These are phyloP conservation scores for Trachelus stipa DNA, from an alignment of 2,888 invertebrate genomes.

Conservation along the genomic window DNA sequence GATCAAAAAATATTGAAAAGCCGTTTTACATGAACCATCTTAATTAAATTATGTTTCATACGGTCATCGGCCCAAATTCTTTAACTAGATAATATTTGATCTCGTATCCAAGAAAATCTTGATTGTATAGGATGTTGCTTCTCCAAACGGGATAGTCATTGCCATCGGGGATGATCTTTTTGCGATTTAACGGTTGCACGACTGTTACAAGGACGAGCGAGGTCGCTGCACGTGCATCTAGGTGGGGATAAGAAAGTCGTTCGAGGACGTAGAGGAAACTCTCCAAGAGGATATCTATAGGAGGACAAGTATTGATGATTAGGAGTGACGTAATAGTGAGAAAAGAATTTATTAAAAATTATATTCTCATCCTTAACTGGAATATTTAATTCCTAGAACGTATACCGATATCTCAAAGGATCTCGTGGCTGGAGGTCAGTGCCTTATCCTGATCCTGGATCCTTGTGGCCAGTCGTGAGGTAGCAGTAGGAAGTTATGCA, in stretches of 20 bases:
- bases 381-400: not conserved
- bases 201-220: conserved; percentile 38
- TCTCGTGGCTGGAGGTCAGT: not conserved
- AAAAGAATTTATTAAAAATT: conserved; percentile 7
- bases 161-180: conserved; percentile 15
- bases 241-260: conserved; percentile 2
- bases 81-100: not conserved
- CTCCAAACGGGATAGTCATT: not conserved
- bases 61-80: not conserved
- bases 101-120: not conserved
- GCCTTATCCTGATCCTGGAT: not conserved
- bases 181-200: conserved; percentile 39
- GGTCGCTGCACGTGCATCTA: conserved; percentile 23
- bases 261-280: not conserved
- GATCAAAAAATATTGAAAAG: not conserved
- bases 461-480: too few relatives aligned
- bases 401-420: not conserved
- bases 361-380: not conserved
- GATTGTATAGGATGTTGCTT: not conserved
- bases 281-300: not conserved
- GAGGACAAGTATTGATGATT: not conserved
- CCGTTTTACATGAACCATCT: not conserved
- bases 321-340: not conserved
- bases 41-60: not conserved
- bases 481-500: not conserved